These are phyloP conservation scores for Pteronotus mesoamericanus DNA, from an alignment of 2,797 vertebrate species.

Conservation along the genomic window DNA sequence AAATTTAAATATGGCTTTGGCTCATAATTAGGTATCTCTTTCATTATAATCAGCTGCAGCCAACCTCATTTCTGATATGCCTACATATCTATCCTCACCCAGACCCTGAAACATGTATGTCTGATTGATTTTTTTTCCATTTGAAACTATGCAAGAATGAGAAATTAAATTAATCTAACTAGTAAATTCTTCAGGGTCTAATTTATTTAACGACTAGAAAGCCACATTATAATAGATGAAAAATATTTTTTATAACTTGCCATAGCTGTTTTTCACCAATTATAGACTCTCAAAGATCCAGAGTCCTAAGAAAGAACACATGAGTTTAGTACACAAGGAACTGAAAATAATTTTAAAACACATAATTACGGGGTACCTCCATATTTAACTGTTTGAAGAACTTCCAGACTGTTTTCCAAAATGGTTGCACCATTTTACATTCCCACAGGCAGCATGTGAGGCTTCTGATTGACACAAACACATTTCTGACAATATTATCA, in stretches of 20 bases:
- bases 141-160: not conserved
- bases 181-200: not conserved
- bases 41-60: not conserved
- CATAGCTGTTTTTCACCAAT: not conserved
- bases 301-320: not conserved
- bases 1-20: not conserved
- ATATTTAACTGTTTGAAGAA: not conserved
- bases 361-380: not conserved
- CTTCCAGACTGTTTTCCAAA: not conserved
- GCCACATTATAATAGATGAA: not conserved
- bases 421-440: not conserved
- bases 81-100: not conserved
- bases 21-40: not conserved
- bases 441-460: not conserved
- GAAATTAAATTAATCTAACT: not conserved
- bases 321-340: not conserved
- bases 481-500: not conserved
- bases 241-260: not conserved
- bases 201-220: not conserved
- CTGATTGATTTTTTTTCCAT: not conserved
- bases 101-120: not conserved
- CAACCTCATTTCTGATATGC: not conserved
- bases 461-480: not conserved
- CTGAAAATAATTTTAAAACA: not conserved
- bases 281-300: not conserved